Percentiles rank a stretch among this genome's conserved stretches.
These are phyloP conservation scores for Terrapene triunguis DNA, from an alignment of 2,113 vertebrate species.

Conservation along the genomic window DNA sequence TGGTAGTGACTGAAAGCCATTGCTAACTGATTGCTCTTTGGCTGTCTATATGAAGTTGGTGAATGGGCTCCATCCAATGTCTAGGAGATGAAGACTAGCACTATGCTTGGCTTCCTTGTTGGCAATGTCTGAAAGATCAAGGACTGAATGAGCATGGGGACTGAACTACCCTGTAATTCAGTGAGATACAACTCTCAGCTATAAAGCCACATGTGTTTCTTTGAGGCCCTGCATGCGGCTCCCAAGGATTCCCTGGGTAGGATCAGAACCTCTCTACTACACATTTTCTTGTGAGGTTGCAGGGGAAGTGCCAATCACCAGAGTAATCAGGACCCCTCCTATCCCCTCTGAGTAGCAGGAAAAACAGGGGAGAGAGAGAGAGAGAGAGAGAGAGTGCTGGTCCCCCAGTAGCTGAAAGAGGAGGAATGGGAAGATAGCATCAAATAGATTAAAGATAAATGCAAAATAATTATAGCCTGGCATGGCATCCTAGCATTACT, in stretches of 20 bases:
- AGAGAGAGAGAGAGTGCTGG: conserved; percentile 6
- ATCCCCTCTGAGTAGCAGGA: background rate
- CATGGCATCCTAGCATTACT: conserved; percentile 51
- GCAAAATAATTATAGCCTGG: conserved; percentile 27
- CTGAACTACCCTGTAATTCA: background rate
- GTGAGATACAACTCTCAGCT: background rate
- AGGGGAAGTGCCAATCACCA: background rate
- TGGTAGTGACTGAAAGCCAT: background rate
- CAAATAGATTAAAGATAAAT: conserved; percentile 51
- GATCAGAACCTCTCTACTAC: background rate
- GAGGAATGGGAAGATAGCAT: conserved; percentile 50
- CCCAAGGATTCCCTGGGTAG: background rate
- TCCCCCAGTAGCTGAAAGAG: conserved; percentile 50
- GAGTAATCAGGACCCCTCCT: background rate
- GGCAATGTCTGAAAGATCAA: background rate
- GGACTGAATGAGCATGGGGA: background rate
- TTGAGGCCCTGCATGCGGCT: background rate
- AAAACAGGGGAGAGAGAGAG: background rate
- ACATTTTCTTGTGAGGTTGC: background rate
- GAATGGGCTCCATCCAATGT: background rate
- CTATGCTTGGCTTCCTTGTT: background rate
- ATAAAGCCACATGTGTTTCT: background rate
- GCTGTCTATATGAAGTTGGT: background rate
- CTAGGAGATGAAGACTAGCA: background rate
- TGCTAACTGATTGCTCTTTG: background rate